phyloP scores from a whole-genome alignment of 2,113 vertebrate genomes.

The Tilapia sparmanii region DNA sequence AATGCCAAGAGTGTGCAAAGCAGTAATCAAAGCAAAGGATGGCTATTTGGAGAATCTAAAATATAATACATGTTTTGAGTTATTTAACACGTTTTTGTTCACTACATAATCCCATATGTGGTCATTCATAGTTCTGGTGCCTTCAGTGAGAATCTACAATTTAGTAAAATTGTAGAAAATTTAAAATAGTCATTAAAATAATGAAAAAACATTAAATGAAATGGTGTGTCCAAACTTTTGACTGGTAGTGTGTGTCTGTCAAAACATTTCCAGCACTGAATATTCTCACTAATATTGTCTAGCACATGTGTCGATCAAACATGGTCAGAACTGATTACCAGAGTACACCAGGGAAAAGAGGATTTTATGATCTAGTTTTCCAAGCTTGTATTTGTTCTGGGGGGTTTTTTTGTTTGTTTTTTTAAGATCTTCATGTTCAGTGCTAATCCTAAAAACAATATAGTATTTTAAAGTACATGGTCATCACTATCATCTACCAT shows the following conservation, averaged over 20 bases:
- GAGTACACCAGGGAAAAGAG: background rate
- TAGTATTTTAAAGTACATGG: background rate
- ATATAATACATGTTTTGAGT: background rate
- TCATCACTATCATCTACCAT: background rate
- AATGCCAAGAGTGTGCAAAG: background rate
- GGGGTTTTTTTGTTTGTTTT: rapidly evolving
- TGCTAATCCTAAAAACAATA: background rate
- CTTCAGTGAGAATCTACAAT: background rate
- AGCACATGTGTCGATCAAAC: background rate
- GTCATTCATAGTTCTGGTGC: background rate
- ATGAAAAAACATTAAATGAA: background rate
- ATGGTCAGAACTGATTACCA: background rate
- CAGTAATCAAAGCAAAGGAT: background rate
- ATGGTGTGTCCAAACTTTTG: background rate
- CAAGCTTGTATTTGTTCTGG: background rate
- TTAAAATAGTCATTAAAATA: background rate
- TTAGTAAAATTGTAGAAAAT: background rate
- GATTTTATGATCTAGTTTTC: background rate
- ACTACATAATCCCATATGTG: background rate
- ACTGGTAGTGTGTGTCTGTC: background rate
- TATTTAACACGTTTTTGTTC: background rate
- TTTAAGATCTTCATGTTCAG: background rate
- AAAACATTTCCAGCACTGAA: background rate
- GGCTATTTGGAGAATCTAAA: background rate
- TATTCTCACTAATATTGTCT: background rate